Base-by-base conservation (phyloP, 2,113 vertebrate genomes). In the Lipophrys pholis region DNA sequence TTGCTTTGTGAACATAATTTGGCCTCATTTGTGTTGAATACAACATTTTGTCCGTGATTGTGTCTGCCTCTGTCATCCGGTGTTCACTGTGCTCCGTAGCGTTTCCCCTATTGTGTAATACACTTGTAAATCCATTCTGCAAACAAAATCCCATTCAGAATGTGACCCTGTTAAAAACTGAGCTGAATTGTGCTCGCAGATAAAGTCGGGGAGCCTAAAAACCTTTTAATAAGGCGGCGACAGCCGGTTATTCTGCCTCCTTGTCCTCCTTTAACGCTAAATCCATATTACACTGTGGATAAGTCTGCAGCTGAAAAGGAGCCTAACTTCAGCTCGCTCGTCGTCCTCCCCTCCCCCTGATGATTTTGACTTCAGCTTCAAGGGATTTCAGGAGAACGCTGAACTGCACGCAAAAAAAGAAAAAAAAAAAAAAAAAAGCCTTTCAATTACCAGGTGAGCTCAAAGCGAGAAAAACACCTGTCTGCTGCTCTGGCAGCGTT, bases 401-500 rank as follows among this genome's bases (percentile, higher is more conserved):
- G 73, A 83, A 78, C 82, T 61, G 38, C 15, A 14, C n/a, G 42
- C 55, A 63, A 30, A 60, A 77, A 60, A 30, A 30, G 21, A 4
- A 4, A n/a, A n/a, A n/a, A n/a, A n/a, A n/a, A n/a, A n/a, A n/a
- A n/a, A 4, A 30, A 30, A 30, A 30, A 30, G 21, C 21, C 69
- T 79, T 79, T 79, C 73, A 81, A 80, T 83, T 86, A 86, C 35
- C 66, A 80, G 69, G 82, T 82, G 76, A 87, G 64, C 69, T 69
- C 45, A 63, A 6, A 84, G 68, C 16, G 58, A 65, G 62, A 69
- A 67, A 46, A 15, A 78, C 76, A 78, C 76, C 82, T 72, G 76
- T 35, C 61, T 69, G 67, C 67, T 38, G 54, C 57, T 53, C 52
- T 69, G 74, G 71, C 71, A 69, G 58, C 17, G 39, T 70, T 70